Evolutionary conservation across 2,797 vertebrate species (phyloP).

Genomic region (Coilia nasus): DNA sequence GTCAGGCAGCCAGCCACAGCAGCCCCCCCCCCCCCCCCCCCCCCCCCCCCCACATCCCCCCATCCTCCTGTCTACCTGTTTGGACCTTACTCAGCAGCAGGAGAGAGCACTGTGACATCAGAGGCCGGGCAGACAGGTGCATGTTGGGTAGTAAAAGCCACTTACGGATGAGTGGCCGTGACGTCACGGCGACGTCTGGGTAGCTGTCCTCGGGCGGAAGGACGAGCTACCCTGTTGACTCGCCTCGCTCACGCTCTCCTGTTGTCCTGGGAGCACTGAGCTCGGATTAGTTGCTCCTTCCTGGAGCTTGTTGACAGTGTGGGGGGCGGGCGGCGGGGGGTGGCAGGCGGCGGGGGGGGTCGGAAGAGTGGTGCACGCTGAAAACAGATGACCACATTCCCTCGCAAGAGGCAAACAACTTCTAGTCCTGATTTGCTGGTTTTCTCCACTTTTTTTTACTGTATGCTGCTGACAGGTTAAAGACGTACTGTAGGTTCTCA

Average conservation of each 20-base stretch:
- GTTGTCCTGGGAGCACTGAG: constrained; percentile 4
- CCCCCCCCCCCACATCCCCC: no score
- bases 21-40: no score
- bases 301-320: background rate
- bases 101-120: background rate
- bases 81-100: background rate
- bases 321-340: background rate
- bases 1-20: constrained; percentile 24
- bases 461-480: background rate
- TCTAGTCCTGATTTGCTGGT: background rate
- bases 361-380: background rate
- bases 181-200: background rate
- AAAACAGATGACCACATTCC: constrained; percentile 10
- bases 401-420: background rate
- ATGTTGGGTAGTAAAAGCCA: constrained; percentile 20
- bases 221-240: background rate
- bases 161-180: background rate
- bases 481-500: background rate
- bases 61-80: background rate
- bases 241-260: background rate
- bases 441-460: background rate
- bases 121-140: constrained; percentile 2
- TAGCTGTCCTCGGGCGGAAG: background rate
- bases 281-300: background rate
- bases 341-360: background rate